Evolutionary conservation across 2,113 vertebrate genomes (phyloP).

Genomic region (pig (Sus scrofa)): DNA sequence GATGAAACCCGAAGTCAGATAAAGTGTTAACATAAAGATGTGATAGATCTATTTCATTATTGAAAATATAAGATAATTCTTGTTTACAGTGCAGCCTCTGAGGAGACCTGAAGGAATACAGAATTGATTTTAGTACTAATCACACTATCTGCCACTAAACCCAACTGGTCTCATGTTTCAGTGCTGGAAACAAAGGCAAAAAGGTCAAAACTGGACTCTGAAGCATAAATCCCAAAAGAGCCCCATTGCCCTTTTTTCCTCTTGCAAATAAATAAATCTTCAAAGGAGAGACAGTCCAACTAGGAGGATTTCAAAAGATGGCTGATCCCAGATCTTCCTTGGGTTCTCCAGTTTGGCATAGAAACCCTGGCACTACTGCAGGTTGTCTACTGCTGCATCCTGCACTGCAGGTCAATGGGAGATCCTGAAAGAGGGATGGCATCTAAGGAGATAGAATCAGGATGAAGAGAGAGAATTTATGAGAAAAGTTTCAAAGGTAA

Average conservation of each 20-base stretch:
- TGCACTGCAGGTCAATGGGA: too few relatives aligned
- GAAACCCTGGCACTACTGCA: not conserved
- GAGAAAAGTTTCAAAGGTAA: not conserved
- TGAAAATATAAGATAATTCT: not conserved
- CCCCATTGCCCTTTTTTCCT: fast-evolving
- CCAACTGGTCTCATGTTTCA: not conserved
- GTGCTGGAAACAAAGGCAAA: not conserved
- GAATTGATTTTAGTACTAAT: not conserved
- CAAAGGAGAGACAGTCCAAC: not conserved
- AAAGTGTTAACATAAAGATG: not conserved
- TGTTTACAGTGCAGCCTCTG: not conserved
- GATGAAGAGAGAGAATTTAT: not conserved
- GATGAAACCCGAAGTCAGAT: not conserved
- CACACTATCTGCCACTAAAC: not conserved
- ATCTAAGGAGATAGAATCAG: not conserved
- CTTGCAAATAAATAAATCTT: not conserved
- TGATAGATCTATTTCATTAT: not conserved
- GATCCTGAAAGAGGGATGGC: too few relatives aligned
- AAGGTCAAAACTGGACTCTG: not conserved
- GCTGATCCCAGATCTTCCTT: not conserved
- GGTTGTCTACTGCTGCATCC: too few relatives aligned
- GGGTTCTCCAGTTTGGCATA: not conserved
- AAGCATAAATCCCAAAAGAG: not conserved
- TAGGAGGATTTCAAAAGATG: not conserved
- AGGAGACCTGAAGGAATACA: not conserved